Evolutionary conservation across 2,888 invertebrate genomes (phyloP), one percentile per base, ranked within the genome.

Genomic region (Sacculina carcini): DNA sequence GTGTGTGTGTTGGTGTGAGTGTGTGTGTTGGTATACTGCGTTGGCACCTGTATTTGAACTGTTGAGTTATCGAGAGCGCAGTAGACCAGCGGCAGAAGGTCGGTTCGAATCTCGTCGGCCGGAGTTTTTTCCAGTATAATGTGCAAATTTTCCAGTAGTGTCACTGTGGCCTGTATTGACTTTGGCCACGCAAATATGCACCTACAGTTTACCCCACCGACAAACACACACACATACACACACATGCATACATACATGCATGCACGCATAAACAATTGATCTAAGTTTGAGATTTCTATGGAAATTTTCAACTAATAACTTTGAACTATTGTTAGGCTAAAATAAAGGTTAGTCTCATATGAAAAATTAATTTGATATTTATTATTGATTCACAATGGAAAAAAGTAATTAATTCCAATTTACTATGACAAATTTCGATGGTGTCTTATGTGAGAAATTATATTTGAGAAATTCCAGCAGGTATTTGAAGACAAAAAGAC

Each of bases 91-190:
- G 87, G 86, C 59, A 92, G 69, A 48, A 92, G 76, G 62, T 89
- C 86, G 2, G 73, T 71, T 58, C 79, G 75, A 36, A 82, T 73
- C 57, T 85, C 83, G 42, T 80, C 79, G 44, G 74, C 69, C 14
- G 79, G 76, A 54, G 86, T 83, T 68, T 90, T 92, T 62, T 79
- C 78, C 64, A 92, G 71, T 56, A 92, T 78, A 56, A 83, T 69
- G 66, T 90, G 86, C 59, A 92, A 69, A 65, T 86, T 85, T 67
- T 90, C 89, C 61, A 92, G 68, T 53, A 92, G 71, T 48, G 80
- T 82, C 6, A 87, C 85, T 1, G 83, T 79, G 12, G 87, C 85
- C 66, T 83, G 79, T 54, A 81, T 77, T 53, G 78, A 78, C 67
- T 79, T 83, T 24, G 80, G 81, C 48, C 77, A 73, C 56, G 75